Evolutionary conservation across 2,113 vertebrate genomes (phyloP).

Genomic region (Aix galericulata): DNA sequence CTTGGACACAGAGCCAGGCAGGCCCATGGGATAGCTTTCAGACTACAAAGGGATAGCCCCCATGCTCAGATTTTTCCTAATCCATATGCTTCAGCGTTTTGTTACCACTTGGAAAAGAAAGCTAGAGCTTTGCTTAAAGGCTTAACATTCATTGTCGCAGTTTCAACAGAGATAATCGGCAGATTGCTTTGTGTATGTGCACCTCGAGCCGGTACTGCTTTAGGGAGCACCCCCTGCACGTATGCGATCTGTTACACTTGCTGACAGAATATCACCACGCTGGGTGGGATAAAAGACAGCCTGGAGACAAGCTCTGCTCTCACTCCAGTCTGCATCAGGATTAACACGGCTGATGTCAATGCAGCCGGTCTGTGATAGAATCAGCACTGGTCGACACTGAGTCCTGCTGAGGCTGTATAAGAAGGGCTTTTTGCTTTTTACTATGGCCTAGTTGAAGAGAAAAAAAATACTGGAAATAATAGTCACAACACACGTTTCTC

Average conservation of each 20-base stretch:
- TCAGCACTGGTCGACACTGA: background rate
- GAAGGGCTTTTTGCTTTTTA: background rate
- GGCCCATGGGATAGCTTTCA: background rate
- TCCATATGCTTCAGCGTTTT: background rate
- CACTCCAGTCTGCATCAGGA: background rate
- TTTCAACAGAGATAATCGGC: background rate
- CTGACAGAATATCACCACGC: background rate
- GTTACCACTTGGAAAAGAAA: background rate
- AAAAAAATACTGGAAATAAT: background rate
- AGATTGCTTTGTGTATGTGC: background rate
- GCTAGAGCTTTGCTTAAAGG: background rate
- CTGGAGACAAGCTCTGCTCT: background rate
- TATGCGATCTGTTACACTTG: background rate
- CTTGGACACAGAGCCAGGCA: background rate
- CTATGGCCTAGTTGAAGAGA: background rate
- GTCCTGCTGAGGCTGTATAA: background rate
- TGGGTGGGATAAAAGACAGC: background rate
- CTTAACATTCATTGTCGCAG: background rate
- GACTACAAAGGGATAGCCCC: background rate
- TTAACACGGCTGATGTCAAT: background rate
- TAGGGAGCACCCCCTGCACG: background rate
- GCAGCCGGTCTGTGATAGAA: background rate
- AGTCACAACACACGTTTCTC: background rate
- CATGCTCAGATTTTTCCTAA: background rate
- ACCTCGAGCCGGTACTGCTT: background rate